Base-by-base conservation (phyloP, 2,797 vertebrate genomes). In the Aplochiton taeniatus region DNA sequence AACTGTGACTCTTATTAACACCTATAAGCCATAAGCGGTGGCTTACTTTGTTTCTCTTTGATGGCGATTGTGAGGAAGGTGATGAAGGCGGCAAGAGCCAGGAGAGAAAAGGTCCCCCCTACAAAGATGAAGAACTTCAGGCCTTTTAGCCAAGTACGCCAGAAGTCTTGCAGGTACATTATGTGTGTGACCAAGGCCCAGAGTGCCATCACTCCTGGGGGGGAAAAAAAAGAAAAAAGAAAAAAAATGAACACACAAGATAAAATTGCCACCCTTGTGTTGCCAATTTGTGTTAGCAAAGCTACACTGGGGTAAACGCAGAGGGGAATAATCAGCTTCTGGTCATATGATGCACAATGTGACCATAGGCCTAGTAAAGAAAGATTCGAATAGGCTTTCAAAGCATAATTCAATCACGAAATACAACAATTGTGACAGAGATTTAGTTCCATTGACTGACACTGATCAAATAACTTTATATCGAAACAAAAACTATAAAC, bases 111-210 rank as follows among this genome's bases (percentile, higher is more conserved):
- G 83, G 95, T 49, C n/a, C 88, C 68, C 0, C 95, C 96, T 8
- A 96, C 88, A 11, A 80, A 83, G 42, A 98, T 95, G 91, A 98
- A 98, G 90, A 98, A 95, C 62, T 85, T 94, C 59, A 99, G 91
- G 13, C 96, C 96, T 81, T 96, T 98, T 72, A 98, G 92, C 97
- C 97, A 98, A 46, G 97, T 99, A 76, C 96, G 93, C 97, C 96
- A 99, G 90, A 93, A 99, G 88, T 99, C 96, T 88, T 99, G 96
- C 69, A 96, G 82, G 83, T 98, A 99, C 97, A 99, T 99, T 83
- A 98, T 83, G 76, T 98, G 96, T 1, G 95, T 96, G 86, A 96
- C 93, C 16, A 99, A 92, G 65, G 91, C 88, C 97, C 96, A 99
- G 67, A 98, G 83, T 0, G 96, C 97, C 83, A 99, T 80, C 60